A percentile compares a stretch with the other conserved stretches of the same genome.
These are phyloP conservation scores for Apistogramma diplotaenia DNA, from an alignment of 2,113 vertebrate genomes.

Conservation along the genomic window DNA sequence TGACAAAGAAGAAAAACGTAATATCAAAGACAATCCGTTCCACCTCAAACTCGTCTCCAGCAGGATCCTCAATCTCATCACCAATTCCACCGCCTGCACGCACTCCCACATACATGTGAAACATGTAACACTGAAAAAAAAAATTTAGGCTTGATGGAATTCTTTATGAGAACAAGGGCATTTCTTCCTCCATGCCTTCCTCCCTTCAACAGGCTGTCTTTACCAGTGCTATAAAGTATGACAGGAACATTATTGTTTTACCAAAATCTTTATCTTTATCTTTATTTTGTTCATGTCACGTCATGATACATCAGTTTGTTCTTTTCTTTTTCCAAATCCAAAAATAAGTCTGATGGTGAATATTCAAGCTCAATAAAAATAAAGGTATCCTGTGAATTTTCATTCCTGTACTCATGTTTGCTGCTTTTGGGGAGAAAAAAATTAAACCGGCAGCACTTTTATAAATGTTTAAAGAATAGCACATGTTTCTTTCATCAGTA, in stretches of 20 bases:
- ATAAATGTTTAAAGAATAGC: constrained; percentile 1
- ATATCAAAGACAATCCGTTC: constrained; percentile 95
- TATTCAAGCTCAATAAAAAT: not conserved
- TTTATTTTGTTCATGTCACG: no score
- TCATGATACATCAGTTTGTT: no score
- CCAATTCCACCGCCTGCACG: constrained; percentile 94
- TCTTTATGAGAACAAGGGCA: not conserved
- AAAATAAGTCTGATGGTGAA: not conserved
- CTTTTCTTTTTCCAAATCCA: no score
- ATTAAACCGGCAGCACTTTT: not conserved
- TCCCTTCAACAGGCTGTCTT: not conserved
- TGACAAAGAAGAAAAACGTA: constrained; percentile 98
- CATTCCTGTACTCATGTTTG: not conserved
- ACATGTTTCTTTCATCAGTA: not conserved
- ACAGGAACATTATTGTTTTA: not conserved
- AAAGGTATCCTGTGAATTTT: not conserved
- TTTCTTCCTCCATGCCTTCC: not conserved
- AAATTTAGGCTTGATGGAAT: not conserved
- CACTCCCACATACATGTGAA: constrained; percentile 97
- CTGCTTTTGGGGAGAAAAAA: not conserved
- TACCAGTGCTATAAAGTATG: not conserved
- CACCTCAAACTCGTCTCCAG: constrained; percentile 94
- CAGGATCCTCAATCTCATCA: constrained; percentile 94
- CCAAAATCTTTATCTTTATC: no score
- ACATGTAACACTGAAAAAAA: constrained; percentile 91